Evolutionary conservation across 2,888 invertebrate species (phyloP).

Genomic region (Acleris literana): DNA sequence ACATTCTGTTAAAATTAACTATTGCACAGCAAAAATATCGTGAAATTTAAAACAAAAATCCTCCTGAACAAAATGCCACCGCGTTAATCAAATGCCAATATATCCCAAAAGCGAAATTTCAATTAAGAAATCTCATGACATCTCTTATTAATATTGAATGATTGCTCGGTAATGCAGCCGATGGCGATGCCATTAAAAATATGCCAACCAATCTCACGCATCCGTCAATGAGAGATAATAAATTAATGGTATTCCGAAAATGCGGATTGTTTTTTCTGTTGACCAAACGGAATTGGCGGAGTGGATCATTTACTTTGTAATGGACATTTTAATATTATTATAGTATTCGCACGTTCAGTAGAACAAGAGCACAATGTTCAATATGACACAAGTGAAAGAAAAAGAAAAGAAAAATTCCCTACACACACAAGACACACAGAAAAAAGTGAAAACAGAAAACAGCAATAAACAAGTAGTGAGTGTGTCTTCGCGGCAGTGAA

Average conservation of each 20-base stretch:
- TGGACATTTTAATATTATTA: neutral
- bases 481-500: no score
- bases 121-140: slow-evolving; percentile 76
- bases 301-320: slow-evolving; percentile 17
- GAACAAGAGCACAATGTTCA: no score
- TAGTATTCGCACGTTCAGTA: no score
- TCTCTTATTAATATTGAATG: slow-evolving; percentile 71
- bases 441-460: no score
- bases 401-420: no score
- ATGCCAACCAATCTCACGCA: slow-evolving; percentile 51
- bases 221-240: slow-evolving; percentile 34
- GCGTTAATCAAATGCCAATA: neutral
- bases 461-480: no score
- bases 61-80: neutral
- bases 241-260: slow-evolving; percentile 33
- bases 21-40: no score
- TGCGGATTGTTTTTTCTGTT: slow-evolving; percentile 21
- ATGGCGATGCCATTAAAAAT: slow-evolving; percentile 63
- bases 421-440: no score
- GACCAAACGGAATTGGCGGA: slow-evolving; percentile 30
- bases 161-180: slow-evolving; percentile 59
- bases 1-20: no score
- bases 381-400: no score
- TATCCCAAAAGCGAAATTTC: slow-evolving; percentile 59
- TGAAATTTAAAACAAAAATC: neutral